Evolutionary conservation across 2,797 vertebrate species (phyloP).

Genomic region (Corythornis leucogaster): DNA sequence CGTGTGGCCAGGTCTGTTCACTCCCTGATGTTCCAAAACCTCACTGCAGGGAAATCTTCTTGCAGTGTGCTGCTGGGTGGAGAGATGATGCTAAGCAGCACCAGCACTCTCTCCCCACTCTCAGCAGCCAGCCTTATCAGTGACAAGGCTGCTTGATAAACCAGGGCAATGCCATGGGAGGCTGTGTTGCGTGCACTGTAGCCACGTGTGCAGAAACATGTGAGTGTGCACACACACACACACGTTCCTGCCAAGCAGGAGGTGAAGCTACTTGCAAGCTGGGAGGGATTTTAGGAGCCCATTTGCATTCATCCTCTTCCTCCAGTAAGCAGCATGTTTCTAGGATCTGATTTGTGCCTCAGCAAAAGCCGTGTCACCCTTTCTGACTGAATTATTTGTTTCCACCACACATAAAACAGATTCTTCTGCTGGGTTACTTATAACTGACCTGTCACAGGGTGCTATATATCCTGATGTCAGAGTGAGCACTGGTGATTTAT

Average conservation of each 20-base stretch:
- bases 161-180: neutral
- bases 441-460: neutral
- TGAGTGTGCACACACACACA: accelerated
- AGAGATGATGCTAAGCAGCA: neutral
- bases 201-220: neutral
- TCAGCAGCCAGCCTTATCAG: neutral
- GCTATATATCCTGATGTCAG: neutral
- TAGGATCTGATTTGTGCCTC: neutral
- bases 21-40: neutral
- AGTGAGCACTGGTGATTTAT: neutral
- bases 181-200: neutral
- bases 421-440: neutral
- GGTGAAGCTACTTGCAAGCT: neutral
- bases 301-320: neutral
- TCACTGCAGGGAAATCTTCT: neutral
- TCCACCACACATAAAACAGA: neutral
- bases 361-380: neutral
- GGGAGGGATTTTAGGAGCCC: neutral
- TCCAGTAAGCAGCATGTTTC: neutral
- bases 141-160: neutral
- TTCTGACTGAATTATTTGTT: neutral
- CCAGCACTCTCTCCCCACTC: neutral
- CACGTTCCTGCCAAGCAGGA: neutral
- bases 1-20: too few species aligned
- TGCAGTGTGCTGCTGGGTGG: neutral